These are phyloP conservation scores for Philonicus albiceps DNA, from an alignment of 2,888 invertebrate species.

Conservation along the genomic window DNA sequence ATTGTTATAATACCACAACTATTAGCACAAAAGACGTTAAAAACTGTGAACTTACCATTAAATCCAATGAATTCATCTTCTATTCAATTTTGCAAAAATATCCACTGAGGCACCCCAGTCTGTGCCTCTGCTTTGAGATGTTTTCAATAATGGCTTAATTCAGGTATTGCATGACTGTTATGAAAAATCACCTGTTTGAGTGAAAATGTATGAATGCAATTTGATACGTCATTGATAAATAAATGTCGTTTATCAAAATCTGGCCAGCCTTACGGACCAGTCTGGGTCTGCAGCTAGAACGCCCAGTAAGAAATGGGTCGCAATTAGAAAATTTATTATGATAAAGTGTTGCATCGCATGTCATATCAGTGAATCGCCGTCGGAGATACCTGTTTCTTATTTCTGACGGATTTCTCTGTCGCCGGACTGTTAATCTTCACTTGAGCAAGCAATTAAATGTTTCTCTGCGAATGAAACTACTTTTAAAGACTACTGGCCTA, in stretches of 20 bases:
- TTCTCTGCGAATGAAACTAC: background rate
- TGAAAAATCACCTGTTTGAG: background rate
- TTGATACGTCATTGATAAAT: background rate
- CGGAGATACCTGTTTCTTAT: background rate
- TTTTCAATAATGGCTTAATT: background rate
- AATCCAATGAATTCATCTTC: background rate
- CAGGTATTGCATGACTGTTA: background rate
- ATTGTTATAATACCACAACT: too few relatives aligned
- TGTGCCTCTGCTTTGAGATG: background rate
- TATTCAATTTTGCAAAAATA: background rate
- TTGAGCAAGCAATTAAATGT: background rate
- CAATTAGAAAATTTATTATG: background rate
- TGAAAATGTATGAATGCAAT: background rate
- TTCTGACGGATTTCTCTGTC: background rate
- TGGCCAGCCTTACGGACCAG: background rate
- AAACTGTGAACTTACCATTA: background rate
- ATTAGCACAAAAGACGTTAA: background rate
- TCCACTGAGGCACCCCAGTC: background rate
- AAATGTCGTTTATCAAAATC: background rate
- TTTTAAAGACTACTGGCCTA: background rate
- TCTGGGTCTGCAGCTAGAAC: background rate
- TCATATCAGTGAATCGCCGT: background rate
- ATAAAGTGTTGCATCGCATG: background rate
- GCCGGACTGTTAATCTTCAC: background rate
- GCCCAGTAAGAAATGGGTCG: background rate